These are phyloP conservation scores for Rhegmatorhina hoffmannsi DNA, from an alignment of 2,113 vertebrate species.

Conservation along the genomic window DNA sequence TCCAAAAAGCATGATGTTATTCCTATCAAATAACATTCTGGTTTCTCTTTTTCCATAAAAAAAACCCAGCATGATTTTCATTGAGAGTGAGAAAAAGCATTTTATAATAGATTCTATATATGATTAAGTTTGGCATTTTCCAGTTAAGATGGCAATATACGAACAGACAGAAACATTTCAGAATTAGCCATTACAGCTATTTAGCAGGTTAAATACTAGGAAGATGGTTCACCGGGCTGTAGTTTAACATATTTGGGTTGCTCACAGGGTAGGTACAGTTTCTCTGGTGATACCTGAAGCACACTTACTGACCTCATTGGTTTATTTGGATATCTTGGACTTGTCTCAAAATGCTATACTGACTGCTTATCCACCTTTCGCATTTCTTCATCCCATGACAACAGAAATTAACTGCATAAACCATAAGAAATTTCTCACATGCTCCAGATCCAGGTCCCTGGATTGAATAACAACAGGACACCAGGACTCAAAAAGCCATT, in stretches of 20 bases:
- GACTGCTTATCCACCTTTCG: neutral
- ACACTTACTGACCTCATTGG: neutral
- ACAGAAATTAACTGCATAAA: neutral
- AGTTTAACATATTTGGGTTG: neutral
- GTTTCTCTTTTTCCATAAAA: neutral
- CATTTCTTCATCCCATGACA: neutral
- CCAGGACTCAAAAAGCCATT: neutral
- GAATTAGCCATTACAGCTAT: neutral
- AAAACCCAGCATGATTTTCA: neutral
- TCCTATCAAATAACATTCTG: neutral
- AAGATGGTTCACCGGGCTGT: neutral
- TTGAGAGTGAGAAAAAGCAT: neutral
- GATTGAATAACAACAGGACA: neutral
- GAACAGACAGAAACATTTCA: neutral
- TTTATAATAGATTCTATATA: neutral
- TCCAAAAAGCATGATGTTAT: neutral
- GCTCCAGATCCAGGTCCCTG: neutral
- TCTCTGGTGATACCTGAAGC: neutral
- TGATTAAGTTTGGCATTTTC: neutral
- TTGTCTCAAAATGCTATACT: neutral
- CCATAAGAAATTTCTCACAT: neutral
- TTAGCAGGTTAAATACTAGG: neutral
- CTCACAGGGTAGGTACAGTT: neutral
- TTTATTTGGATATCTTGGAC: too few relatives aligned
- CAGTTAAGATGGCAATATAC: neutral